Evolutionary conservation across 2,113 vertebrate species (phyloP).

Genomic region (Datnioides undecimradiatus): DNA sequence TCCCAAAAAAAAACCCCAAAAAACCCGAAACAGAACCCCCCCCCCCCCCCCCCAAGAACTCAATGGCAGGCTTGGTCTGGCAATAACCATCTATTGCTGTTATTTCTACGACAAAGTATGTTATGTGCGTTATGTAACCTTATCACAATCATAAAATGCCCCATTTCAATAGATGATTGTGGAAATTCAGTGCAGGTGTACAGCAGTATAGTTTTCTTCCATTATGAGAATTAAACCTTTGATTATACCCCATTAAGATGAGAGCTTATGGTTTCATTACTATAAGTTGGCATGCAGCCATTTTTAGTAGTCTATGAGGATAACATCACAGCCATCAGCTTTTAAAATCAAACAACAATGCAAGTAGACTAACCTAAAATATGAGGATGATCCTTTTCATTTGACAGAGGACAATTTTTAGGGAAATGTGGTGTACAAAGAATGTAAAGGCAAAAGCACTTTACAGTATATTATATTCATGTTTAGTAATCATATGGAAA

Average conservation of each 20-base stretch:
- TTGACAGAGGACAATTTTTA: neutral
- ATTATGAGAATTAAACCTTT: too few relatives aligned
- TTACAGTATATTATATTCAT: neutral
- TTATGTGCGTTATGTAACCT: neutral
- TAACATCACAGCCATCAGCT: constrained; percentile 14
- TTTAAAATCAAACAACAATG: neutral
- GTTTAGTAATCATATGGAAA: neutral
- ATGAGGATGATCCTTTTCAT: neutral
- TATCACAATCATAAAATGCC: constrained; percentile 5
- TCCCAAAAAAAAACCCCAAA: neutral
- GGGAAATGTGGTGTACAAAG: neutral
- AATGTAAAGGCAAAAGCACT: neutral
- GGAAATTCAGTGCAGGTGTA: neutral
- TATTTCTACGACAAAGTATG: too few relatives aligned
- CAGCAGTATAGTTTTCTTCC: too few relatives aligned
- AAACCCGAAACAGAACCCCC: too few relatives aligned
- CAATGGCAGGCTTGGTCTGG: too few relatives aligned
- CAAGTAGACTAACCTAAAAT: neutral
- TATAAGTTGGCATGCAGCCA: constrained; percentile 47
- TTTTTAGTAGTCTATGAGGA: constrained; percentile 24
- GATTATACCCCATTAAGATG: too few relatives aligned
- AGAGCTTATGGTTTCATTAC: too few relatives aligned
- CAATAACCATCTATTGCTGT: too few relatives aligned
- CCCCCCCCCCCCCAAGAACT: too few relatives aligned
- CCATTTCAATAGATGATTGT: constrained; percentile 9